A percentile compares a stretch with the other conserved stretches of the same genome.
phyloP scores from a whole-genome alignment of 2,113 vertebrate genomes.

The Oryzias celebensis region DNA sequence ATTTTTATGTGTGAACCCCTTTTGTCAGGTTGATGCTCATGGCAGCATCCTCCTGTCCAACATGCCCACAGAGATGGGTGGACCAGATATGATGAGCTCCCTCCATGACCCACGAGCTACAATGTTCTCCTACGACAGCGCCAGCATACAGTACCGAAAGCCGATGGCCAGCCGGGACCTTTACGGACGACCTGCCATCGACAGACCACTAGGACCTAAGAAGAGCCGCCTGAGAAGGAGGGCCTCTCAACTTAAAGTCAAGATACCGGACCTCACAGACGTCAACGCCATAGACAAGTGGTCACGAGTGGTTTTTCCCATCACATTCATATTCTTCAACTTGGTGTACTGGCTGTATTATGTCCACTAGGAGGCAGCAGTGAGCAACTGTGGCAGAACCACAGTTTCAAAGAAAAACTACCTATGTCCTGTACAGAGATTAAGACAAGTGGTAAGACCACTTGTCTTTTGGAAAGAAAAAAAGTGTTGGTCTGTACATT shows the following conservation, averaged over 20 bases:
- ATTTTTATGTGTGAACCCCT: not conserved
- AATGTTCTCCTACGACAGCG: conserved; percentile 83
- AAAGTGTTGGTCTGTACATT: conserved; percentile 54
- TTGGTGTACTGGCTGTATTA: conserved; percentile 96
- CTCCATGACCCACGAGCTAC: conserved; percentile 78
- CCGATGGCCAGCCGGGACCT: conserved; percentile 83
- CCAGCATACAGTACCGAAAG: conserved; percentile 89
- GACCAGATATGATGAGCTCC: conserved; percentile 78
- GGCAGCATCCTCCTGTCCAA: conserved; percentile 88
- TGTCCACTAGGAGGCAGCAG: conserved; percentile 80
- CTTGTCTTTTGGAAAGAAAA: conserved; percentile 53
- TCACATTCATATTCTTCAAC: conserved; percentile 93
- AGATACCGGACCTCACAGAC: conserved; percentile 93
- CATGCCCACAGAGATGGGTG: conserved; percentile 80
- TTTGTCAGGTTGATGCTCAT: conserved; percentile 82
- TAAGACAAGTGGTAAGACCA: conserved; percentile 8
- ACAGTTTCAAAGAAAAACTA: conserved; percentile 34
- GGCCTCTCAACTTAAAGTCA: conserved; percentile 92
- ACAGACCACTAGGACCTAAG: conserved; percentile 80
- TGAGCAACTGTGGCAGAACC: conserved; percentile 6
- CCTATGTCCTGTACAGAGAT: conserved; percentile 39
- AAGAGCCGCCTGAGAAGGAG: conserved; percentile 84
- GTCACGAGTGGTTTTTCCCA: conserved; percentile 93
- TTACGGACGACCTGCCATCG: conserved; percentile 77
- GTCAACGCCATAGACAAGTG: conserved; percentile 97